Evolutionary conservation across 2,888 invertebrate species (phyloP), one percentile per base, ranked within the genome.

Genomic region (Artemia sinica): DNA sequence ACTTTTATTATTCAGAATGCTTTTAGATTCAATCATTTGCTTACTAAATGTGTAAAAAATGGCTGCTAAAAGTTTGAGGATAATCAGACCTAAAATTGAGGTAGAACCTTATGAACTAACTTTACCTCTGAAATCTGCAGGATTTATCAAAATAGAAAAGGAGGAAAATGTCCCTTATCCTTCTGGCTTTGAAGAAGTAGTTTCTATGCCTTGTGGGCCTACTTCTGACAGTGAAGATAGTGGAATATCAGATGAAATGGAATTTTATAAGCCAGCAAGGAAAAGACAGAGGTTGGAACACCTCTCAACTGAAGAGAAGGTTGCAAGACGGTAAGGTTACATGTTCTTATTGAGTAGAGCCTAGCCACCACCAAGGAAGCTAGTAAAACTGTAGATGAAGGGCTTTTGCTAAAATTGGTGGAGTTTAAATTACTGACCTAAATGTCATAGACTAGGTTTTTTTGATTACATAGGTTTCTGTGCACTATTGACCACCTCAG

Each of bases 251-350:
- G 63, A 58, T 18, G 63, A 58, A 58, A 10, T 18, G n/a, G 63
- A 58, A 18, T n/a, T n/a, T 18, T 58, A 10, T 2, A 49, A 70
- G 65, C 73, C 73, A n/a, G 80, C 82, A 2, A 84, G 85, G 73
- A 90, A 90, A 77, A 82, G 90, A 70, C 74, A 75, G 69, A 82
- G 89, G 69, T 80, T 91, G 74, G 91, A 91, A 77, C 91, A 91
- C 77, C 79, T 91, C 65, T 81, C 88, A 71, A 87, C 88, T 85
- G 91, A 91, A 75, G 89, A 91, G 77, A 91, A 91, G 77, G 81
- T 91, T 74, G 87, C 89, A 78, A 82, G 91, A 76, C 90, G 90
- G 90, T 90, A 79, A 82, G 88, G 3, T 41, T 6, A 41, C 1
- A 3, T 41, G 41, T 41, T 41, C 41, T 41, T 41, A 41, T 41